These are phyloP conservation scores for Protophormia terraenovae DNA, from an alignment of 2,888 invertebrate genomes.

Conservation along the genomic window DNA sequence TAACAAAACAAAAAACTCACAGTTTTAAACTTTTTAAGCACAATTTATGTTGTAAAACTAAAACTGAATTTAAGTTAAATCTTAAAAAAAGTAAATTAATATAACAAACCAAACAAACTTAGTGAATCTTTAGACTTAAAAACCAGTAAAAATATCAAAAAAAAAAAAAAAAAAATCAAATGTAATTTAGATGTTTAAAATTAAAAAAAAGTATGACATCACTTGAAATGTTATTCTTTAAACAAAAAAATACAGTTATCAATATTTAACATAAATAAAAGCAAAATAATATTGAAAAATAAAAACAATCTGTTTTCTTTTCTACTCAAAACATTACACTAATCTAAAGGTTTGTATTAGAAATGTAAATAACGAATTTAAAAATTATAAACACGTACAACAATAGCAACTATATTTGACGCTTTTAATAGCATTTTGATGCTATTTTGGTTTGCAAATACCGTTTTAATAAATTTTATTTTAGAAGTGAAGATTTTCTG, in stretches of 20 bases:
- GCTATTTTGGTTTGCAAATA: too few relatives aligned
- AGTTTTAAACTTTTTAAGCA: conserved; percentile 63
- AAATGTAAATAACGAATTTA: background rate
- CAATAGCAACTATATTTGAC: too few relatives aligned
- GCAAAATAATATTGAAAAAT: background rate
- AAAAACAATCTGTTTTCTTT: background rate
- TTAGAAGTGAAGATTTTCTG: too few relatives aligned
- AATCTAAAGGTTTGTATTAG: background rate
- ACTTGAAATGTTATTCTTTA: conserved; percentile 47
- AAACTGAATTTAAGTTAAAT: background rate
- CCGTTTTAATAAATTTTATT: too few relatives aligned
- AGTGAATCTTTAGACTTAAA: conserved; percentile 59
- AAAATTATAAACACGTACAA: too few relatives aligned
- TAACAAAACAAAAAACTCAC: conserved; percentile 32
- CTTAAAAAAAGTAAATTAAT: conserved; percentile 15
- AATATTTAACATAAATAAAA: conserved; percentile 59
- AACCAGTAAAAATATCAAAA: conserved; percentile 7
- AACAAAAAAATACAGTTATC: conserved; percentile 42
- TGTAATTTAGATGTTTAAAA: conserved; percentile 54
- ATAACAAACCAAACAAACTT: conserved; percentile 44
- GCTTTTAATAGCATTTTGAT: too few relatives aligned
- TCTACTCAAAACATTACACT: background rate
- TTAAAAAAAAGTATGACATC: conserved; percentile 30
- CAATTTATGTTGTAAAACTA: conserved; percentile 50
- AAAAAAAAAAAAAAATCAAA: conserved; percentile 19